Evolutionary conservation across 2,113 vertebrate species (phyloP).

Genomic region (Pachypanchax playfairii): DNA sequence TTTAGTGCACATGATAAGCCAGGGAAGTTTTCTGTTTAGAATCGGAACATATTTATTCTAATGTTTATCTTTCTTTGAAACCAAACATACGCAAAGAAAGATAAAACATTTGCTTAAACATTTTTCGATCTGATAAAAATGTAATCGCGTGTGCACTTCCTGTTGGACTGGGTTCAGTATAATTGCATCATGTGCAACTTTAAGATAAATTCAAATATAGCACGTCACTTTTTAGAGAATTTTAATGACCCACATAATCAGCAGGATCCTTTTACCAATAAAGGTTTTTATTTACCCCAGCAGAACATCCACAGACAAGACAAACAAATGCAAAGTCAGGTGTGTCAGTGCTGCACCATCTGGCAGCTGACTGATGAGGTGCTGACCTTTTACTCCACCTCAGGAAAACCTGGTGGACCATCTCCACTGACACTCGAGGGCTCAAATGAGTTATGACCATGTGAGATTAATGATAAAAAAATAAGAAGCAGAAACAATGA

Average conservation of each 20-base stretch:
- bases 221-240: background rate
- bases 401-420: constrained; percentile 46
- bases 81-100: constrained; percentile 7
- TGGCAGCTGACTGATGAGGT: constrained; percentile 68
- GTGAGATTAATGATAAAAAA: constrained; percentile 42
- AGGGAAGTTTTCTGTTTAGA: constrained; percentile 17
- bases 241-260: background rate
- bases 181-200: background rate
- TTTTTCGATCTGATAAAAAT: too few species aligned
- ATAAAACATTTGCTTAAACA: background rate
- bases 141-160: too few species aligned
- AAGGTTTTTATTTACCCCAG: background rate
- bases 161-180: background rate
- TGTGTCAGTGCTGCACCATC: constrained; percentile 51
- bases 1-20: constrained; percentile 13
- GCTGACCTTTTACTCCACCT: constrained; percentile 69
- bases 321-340: constrained; percentile 2
- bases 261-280: background rate
- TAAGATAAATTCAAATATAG: too few species aligned
- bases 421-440: constrained; percentile 43
- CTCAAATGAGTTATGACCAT: constrained; percentile 51
- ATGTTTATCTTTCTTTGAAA: constrained; percentile 4
- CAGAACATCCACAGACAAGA: background rate
- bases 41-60: constrained; percentile 13
- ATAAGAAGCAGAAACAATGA: constrained; percentile 21